Conservation (phyloP, 2,113 vertebrate species). For the Osmerus mordax region DNA sequence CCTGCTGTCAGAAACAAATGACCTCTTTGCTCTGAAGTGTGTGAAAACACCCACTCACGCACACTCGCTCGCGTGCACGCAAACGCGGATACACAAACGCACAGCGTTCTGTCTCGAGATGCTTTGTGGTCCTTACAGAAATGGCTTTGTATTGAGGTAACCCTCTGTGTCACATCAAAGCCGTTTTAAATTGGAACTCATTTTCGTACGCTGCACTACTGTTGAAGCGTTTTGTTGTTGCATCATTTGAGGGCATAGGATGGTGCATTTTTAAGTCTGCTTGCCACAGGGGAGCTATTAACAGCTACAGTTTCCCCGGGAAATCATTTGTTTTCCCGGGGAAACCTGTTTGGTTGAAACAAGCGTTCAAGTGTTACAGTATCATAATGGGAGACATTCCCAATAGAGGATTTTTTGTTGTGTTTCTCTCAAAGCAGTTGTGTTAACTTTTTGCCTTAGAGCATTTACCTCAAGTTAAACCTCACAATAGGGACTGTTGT, state of each 20-base stretch:
- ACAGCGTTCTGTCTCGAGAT: not conserved
- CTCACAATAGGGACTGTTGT: not conserved
- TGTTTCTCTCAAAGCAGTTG: not conserved
- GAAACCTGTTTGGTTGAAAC: not conserved
- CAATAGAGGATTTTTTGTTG: not conserved
- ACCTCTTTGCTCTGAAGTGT: not conserved
- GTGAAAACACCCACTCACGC: not conserved
- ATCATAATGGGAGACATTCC: not conserved
- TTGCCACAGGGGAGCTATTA: not conserved
- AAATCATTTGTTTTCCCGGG: constrained; percentile 2
- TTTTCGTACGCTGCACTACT: not conserved
- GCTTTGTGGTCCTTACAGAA: not conserved
- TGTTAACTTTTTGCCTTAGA: not conserved
- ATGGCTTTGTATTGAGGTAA: not conserved
- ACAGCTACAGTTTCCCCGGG: not conserved
- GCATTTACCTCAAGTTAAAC: not conserved
- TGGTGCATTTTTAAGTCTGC: not conserved
- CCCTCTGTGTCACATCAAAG: no score
- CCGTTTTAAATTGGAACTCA: not conserved
- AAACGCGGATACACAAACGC: not conserved
- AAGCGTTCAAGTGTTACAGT: not conserved
- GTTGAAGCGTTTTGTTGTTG: not conserved
- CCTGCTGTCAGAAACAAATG: not conserved
- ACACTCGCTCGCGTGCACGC: not conserved
- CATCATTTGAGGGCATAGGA: not conserved